Base-by-base conservation (phyloP, 2,113 vertebrate genomes). In the Centropristis striata region DNA sequence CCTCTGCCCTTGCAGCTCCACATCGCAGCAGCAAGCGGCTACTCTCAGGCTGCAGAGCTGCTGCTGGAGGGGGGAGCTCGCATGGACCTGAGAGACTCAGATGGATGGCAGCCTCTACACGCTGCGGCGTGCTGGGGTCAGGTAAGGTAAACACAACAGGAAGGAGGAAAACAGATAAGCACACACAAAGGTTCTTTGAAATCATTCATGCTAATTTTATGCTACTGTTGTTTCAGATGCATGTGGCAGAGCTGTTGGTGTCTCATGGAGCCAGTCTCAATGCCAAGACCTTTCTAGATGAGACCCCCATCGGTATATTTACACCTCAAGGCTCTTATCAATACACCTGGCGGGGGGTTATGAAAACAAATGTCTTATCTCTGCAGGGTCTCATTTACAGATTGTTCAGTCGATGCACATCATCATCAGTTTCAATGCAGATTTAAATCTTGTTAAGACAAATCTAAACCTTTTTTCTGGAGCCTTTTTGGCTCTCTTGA, bases 41-140 rank as follows among this genome's bases (percentile, higher is more conserved):
- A 97, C 57, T 93, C 96, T 59, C 96, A 97, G 88, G 97, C 96
- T 58, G 96, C 97, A 36, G 98, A 99, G 93, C 94, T 96, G 65
- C 96, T 99, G 16, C 94, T 99, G 75, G 98, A 99, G 91, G 96
- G 97, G 0, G 97, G 97, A 6, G 96, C 96, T 36, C 95, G 94
- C 10, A 94, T 97, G 90, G 97, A 99, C 69, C 84, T 97, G 55
- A 96, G 95, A 75, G 98, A 99, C 90, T 94, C 94, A 60, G 98
- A 99, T 1, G 96, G 97, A 81, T 99, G 98, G 98, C 97, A 98
- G 87, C 97, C 98, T 18, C 95, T 99, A 57, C 98, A 99, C 0
- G 98, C 98, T 21, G 98, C 98, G 50, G 97, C 97, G 6, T 99
- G 98, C 95, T 99, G 98, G 98, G 98, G 98, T 89, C 98, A 99